phyloP scores from a whole-genome alignment of 2,888 invertebrate genomes.

The Leucania comma region DNA sequence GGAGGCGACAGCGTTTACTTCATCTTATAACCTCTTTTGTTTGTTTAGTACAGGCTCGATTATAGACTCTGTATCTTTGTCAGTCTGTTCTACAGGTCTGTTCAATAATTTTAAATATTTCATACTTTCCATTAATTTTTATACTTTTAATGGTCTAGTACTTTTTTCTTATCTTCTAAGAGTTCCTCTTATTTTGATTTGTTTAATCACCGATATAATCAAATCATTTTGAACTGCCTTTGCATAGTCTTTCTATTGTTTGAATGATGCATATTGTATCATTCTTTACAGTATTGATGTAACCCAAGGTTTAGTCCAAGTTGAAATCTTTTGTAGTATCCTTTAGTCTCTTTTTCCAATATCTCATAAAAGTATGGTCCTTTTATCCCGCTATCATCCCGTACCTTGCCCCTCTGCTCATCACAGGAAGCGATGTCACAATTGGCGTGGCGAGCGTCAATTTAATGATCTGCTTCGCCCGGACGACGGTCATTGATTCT shows the following conservation, averaged over 20 bases:
- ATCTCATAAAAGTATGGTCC: not conserved
- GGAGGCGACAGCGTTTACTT: conserved; percentile 54
- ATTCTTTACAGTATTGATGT: not conserved
- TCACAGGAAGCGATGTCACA: conserved; percentile 87
- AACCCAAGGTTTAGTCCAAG: not conserved
- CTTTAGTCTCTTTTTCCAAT: not conserved
- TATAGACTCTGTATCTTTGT: not conserved
- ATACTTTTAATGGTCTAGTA: not conserved
- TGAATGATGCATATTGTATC: not conserved
- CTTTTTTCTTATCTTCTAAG: not conserved
- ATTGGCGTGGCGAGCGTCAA: conserved; percentile 88
- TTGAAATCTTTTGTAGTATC: not conserved
- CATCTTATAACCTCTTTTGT: too few species aligned
- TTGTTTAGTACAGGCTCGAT: not conserved
- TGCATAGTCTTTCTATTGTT: not conserved
- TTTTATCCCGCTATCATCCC: conserved; percentile 52
- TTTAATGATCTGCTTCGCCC: conserved; percentile 85
- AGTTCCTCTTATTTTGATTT: too few species aligned
- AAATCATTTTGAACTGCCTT: not conserved
- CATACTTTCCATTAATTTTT: not conserved
- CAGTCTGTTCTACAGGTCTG: not conserved
- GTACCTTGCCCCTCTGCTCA: conserved; percentile 67
- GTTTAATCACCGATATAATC: not conserved
- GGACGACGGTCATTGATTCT: conserved; percentile 89
- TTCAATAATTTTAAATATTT: not conserved